Conservation (phyloP, 2,113 vertebrate genomes). For the Grammomys surdaster region DNA sequence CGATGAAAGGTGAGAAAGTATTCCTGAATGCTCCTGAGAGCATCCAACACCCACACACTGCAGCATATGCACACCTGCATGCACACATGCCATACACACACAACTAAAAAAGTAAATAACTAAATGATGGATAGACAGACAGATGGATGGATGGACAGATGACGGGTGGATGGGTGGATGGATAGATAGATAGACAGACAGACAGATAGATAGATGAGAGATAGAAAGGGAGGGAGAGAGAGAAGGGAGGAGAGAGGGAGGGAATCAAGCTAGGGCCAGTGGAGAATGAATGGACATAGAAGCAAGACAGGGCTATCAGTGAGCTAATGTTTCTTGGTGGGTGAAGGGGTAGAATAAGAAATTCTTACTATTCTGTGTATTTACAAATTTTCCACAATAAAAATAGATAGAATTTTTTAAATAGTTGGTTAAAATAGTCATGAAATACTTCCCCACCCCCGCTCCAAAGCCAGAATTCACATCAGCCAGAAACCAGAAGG, state of each 20-base stretch:
- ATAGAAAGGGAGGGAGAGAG: no score
- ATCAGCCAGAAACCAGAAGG: not conserved
- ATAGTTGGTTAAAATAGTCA: conserved; percentile 1
- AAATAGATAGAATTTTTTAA: not conserved
- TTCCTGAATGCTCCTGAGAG: not conserved
- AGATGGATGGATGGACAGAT: no score
- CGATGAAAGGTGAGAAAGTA: not conserved
- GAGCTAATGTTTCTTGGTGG: not conserved
- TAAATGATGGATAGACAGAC: not conserved
- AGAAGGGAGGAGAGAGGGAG: no score
- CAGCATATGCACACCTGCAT: not conserved
- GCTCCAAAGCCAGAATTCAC: not conserved
- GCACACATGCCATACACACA: not conserved
- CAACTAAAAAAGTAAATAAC: not conserved
- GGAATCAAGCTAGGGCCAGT: not conserved
- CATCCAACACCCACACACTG: not conserved
- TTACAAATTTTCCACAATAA: conserved; percentile 49
- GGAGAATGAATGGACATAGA: not conserved
- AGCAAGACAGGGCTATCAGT: not conserved
- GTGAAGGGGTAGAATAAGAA: not conserved
- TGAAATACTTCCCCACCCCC: not conserved
- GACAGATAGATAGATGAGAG: no score
- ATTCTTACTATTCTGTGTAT: not conserved
- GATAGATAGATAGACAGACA: not conserved
- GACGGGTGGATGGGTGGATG: no score